Evolutionary conservation across 2,797 vertebrate genomes (phyloP).

Genomic region (Phoxinus dragarum): DNA sequence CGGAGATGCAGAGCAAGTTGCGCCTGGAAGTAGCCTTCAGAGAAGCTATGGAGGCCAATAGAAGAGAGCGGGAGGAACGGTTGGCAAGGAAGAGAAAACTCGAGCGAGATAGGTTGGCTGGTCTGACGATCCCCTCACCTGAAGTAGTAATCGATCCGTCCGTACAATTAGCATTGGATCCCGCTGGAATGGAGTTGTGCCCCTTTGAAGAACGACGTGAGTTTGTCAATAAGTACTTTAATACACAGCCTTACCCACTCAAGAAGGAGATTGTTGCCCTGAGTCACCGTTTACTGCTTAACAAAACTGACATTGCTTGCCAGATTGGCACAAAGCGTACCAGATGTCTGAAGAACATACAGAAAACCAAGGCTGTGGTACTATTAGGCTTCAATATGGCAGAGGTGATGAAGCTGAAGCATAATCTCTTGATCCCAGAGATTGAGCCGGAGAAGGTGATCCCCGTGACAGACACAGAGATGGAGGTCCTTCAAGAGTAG

Average conservation of each 20-base stretch:
- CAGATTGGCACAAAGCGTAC: constrained; percentile 88
- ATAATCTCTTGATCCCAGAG: constrained; percentile 75
- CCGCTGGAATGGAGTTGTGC: constrained; percentile 74
- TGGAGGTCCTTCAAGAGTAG: constrained; percentile 21
- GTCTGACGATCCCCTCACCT: constrained; percentile 41
- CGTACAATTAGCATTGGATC: constrained; percentile 83
- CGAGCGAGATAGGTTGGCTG: constrained; percentile 69
- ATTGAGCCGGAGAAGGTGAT: constrained; percentile 52
- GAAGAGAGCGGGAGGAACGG: constrained; percentile 78
- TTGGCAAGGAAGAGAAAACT: constrained; percentile 80
- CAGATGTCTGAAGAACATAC: constrained; percentile 88
- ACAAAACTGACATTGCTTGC: constrained; percentile 85
- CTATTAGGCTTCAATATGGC: constrained; percentile 94
- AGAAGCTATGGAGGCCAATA: constrained; percentile 77
- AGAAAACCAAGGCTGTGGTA: constrained; percentile 77
- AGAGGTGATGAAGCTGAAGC: constrained; percentile 87
- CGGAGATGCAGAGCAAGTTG: constrained; percentile 73
- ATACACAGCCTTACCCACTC: constrained; percentile 87
- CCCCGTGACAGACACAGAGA: background rate
- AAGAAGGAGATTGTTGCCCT: constrained; percentile 88
- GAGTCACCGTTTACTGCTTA: constrained; percentile 79
- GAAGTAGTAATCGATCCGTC: constrained; percentile 66
- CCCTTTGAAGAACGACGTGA: constrained; percentile 83
- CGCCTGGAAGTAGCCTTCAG: constrained; percentile 77
- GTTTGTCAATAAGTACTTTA: constrained; percentile 92